Percentiles rank a stretch among this genome's conserved stretches.
Conservation (phyloP, 2,797 vertebrate genomes). For the Anisognathus igniventris region DNA sequence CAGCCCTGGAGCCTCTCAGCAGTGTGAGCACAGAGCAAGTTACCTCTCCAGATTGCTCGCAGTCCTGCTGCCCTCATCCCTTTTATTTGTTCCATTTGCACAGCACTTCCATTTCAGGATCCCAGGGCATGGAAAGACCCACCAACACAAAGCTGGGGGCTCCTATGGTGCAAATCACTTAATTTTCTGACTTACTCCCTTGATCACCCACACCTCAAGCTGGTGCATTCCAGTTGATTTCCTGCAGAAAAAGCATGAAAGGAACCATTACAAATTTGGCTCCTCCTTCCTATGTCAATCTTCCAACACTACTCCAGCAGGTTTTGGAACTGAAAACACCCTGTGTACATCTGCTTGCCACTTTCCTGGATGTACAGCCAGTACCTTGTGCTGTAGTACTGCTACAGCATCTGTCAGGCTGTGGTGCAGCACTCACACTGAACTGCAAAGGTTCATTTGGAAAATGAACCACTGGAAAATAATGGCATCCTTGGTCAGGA, state of each 20-base stretch:
- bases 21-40: not conserved
- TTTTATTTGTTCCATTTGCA: not conserved
- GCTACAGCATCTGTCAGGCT: not conserved
- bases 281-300: not conserved
- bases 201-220: not conserved
- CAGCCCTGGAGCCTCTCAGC: not conserved
- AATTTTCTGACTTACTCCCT: not conserved
- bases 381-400: no score
- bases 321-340: not conserved
- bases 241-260: not conserved
- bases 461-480: not conserved
- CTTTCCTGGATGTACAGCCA: not conserved
- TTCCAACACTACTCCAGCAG: not conserved
- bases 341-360: not conserved
- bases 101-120: not conserved
- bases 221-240: not conserved
- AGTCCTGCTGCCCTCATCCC: not conserved
- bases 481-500: not conserved
- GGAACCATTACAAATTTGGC: not conserved
- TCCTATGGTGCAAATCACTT: not conserved
- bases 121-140: not conserved
- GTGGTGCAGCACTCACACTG: not conserved
- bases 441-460: not conserved
- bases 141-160: not conserved
- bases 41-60: not conserved